Conservation (phyloP, 1,140 invertebrate genomes). For the Drosophila sproati region DNA sequence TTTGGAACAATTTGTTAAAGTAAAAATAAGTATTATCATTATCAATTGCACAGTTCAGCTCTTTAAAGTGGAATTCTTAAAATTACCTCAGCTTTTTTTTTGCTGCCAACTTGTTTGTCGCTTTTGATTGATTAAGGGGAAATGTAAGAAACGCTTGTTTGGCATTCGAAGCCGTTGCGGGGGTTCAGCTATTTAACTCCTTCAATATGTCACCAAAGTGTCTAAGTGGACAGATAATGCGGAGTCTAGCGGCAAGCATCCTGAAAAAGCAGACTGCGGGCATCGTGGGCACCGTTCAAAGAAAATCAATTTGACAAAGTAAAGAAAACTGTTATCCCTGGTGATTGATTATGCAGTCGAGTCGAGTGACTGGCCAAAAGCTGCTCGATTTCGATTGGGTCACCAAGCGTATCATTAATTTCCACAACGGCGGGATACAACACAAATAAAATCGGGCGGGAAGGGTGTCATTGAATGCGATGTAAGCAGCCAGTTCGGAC, state of each 20-base stretch:
- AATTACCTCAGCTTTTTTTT: neutral
- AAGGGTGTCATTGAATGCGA: slow-evolving; percentile 11
- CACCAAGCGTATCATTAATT: slow-evolving; percentile 74
- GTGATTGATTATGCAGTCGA: slow-evolving; percentile 77
- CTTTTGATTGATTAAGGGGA: slow-evolving; percentile 47
- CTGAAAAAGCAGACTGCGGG: neutral
- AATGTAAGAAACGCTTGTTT: slow-evolving; percentile 33
- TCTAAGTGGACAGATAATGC: slow-evolving; percentile 68
- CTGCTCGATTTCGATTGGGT: slow-evolving; percentile 57
- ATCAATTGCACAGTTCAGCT: neutral
- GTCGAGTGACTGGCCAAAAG: slow-evolving; percentile 71
- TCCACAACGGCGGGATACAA: slow-evolving; percentile 21
- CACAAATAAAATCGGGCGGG: slow-evolving; percentile 2
- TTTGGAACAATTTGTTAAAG: no score
- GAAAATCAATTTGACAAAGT: slow-evolving; percentile 76
- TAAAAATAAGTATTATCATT: neutral
- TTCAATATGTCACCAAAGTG: slow-evolving; percentile 79
- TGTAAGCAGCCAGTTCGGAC: slow-evolving; percentile 32
- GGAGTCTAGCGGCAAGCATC: slow-evolving; percentile 21
- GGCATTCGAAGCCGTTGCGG: slow-evolving; percentile 36
- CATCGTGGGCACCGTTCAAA: neutral
- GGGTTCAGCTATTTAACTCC: slow-evolving; percentile 69
- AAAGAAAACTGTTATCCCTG: slow-evolving; percentile 76
- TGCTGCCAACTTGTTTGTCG: slow-evolving; percentile 37
- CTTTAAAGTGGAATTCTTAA: neutral